Evolutionary conservation across 2,888 invertebrate genomes (phyloP).

Genomic region (Plusia festucae): DNA sequence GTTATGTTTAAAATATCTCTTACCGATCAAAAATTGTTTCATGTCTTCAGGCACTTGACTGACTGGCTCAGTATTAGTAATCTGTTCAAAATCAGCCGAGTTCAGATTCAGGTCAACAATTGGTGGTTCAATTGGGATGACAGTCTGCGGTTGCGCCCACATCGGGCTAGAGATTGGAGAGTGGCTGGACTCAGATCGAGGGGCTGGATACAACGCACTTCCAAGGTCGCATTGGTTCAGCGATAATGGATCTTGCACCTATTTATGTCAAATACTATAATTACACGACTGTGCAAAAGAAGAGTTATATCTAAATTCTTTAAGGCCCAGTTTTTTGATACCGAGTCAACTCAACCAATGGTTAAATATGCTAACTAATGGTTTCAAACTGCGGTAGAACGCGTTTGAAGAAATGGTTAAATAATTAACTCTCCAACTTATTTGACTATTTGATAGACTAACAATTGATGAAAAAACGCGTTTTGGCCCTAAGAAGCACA

Average conservation of each 20-base stretch:
- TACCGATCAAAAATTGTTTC: conserved; percentile 44
- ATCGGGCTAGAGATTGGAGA: conserved; percentile 48
- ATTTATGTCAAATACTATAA: conserved; percentile 17
- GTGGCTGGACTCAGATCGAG: conserved; percentile 40
- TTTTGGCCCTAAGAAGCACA: no score
- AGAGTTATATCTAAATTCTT: no score
- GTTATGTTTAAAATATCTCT: background rate
- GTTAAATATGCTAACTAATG: no score
- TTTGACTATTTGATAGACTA: no score
- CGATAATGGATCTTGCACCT: conserved; percentile 39
- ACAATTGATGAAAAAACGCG: no score
- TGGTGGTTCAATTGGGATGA: conserved; percentile 62
- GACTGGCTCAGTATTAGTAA: conserved; percentile 21
- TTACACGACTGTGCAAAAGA: no score
- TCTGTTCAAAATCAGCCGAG: conserved; percentile 73
- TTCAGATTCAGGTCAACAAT: conserved; percentile 70
- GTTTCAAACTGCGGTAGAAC: no score
- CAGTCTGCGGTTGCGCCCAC: conserved; percentile 47
- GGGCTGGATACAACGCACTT: conserved; percentile 55
- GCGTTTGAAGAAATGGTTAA: no score
- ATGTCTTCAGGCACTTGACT: conserved; percentile 44
- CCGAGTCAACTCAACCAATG: no score
- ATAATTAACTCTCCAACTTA: no score
- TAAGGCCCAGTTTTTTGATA: no score
- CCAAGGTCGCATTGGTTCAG: conserved; percentile 64